Conservation (phyloP, 2,113 vertebrate species). For the Colaptes auratus region DNA sequence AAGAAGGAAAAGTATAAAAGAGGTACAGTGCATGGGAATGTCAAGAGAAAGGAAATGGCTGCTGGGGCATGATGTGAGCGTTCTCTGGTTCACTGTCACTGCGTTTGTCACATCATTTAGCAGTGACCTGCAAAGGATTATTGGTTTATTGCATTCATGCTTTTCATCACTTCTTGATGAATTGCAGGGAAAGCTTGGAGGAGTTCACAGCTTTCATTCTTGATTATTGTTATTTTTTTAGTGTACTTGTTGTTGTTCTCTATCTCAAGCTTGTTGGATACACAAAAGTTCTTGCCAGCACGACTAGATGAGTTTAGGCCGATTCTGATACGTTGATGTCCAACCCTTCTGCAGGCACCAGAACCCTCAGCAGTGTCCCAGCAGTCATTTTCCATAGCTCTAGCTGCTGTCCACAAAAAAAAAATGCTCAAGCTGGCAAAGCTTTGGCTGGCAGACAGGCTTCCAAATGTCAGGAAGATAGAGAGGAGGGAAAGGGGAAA, state of each 20-base stretch:
- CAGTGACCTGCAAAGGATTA: slow-evolving; percentile 29
- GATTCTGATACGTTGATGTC: background rate
- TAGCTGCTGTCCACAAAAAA: background rate
- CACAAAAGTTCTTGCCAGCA: background rate
- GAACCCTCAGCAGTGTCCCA: background rate
- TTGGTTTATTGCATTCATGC: slow-evolving; percentile 8
- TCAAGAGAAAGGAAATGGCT: background rate
- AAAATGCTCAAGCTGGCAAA: background rate
- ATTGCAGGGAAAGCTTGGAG: background rate
- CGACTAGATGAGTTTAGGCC: background rate
- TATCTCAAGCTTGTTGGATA: background rate
- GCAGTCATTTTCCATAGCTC: background rate
- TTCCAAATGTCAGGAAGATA: background rate
- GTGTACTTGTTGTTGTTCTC: background rate
- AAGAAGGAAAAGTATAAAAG: background rate
- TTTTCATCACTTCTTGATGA: background rate
- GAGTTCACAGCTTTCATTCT: background rate
- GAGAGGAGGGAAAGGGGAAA: background rate
- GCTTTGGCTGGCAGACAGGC: background rate
- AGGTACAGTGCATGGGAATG: background rate
- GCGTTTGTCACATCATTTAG: background rate
- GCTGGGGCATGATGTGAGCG: background rate
- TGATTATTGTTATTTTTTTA: background rate
- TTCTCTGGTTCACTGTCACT: background rate
- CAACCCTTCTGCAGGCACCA: background rate